phyloP scores from a whole-genome alignment of 2,113 vertebrate genomes.

The Cnemophilus loriae region DNA sequence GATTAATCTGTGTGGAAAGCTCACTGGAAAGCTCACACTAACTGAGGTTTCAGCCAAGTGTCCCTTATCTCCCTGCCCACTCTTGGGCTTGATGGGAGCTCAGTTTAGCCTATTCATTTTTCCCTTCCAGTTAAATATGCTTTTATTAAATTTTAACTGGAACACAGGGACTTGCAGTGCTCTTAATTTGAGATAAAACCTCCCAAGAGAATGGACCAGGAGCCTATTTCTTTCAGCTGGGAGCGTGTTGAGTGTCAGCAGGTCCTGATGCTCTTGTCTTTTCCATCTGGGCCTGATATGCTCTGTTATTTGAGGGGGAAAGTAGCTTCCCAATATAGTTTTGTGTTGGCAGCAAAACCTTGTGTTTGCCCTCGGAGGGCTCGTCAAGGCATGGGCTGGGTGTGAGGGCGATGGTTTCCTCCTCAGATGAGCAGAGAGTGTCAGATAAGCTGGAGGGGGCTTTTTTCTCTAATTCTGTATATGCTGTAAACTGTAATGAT shows the following conservation, averaged over 20 bases:
- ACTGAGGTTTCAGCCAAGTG: not conserved
- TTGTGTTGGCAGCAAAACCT: not conserved
- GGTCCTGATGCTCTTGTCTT: not conserved
- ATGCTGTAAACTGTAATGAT: not conserved
- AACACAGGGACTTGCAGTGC: not conserved
- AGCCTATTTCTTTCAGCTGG: not conserved
- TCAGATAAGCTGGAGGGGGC: not conserved
- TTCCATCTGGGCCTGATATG: not conserved
- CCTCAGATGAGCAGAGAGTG: not conserved
- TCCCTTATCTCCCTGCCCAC: not conserved
- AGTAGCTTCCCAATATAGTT: not conserved
- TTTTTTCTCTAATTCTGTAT: not conserved
- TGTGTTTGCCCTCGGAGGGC: not conserved
- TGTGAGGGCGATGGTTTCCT: not conserved
- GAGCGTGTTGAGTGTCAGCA: not conserved
- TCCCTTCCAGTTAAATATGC: not conserved
- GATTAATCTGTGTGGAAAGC: not conserved
- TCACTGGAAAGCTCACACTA: not conserved
- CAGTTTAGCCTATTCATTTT: not conserved
- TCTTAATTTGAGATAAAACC: not conserved
- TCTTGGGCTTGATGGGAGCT: not conserved
- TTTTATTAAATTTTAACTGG: not conserved
- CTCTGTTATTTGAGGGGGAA: not conserved
- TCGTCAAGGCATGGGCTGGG: rapidly evolving
- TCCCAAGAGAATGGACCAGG: not conserved